phyloP scores from a whole-genome alignment of 1,140 invertebrate genomes.

The Lamellibrachia luymesi region DNA sequence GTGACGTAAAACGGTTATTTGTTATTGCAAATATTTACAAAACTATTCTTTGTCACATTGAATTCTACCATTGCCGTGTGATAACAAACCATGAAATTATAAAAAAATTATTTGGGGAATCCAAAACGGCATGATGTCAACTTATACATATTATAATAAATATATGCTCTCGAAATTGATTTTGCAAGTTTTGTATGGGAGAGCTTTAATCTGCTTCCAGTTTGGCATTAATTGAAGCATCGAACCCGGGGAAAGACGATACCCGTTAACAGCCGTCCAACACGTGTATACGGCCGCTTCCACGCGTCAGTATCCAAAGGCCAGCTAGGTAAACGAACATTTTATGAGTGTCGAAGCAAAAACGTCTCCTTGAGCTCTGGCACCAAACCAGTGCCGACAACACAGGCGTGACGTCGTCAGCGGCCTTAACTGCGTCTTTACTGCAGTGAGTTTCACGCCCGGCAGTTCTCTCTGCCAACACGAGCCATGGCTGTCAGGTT shows the following conservation, averaged over 20 bases:
- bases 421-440: not conserved
- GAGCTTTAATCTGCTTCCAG: not conserved
- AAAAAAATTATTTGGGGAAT: too few species aligned
- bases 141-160: too few species aligned
- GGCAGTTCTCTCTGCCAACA: not conserved
- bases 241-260: not conserved
- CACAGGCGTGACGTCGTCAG: not conserved
- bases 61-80: too few species aligned
- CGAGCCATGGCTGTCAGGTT: not conserved
- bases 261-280: not conserved
- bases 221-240: not conserved
- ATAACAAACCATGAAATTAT: too few species aligned
- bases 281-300: not conserved
- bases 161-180: not conserved
- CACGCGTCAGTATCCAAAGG: not conserved
- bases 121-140: too few species aligned
- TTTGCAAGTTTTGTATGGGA: too few species aligned
- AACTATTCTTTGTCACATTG: too few species aligned
- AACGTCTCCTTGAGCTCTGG: not conserved
- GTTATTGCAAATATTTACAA: too few species aligned
- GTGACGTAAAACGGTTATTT: too few species aligned
- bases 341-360: not conserved
- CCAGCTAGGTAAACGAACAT: not conserved
- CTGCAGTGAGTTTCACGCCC: constrained; percentile 2
- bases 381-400: not conserved